Evolutionary conservation across 2,797 vertebrate genomes (phyloP), one percentile per base, ranked within the genome.

Genomic region (Acanthopagrus latus): DNA sequence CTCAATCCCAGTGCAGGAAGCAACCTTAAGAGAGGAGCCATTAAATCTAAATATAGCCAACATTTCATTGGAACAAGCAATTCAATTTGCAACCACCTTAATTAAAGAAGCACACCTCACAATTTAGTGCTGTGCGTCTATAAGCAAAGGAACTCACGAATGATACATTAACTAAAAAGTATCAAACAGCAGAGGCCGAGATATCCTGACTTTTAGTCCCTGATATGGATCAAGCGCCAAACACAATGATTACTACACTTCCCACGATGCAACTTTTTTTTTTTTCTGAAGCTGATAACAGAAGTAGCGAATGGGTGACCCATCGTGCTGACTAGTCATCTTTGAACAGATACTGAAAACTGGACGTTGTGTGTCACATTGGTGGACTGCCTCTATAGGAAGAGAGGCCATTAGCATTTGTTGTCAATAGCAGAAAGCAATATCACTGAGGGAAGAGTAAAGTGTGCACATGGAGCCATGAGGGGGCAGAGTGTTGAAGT

Each of bases 21-120:
- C 38, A 75, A 64, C 55, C 57, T 57, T 68, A 56, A 81, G 9
- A 71, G 38, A 33, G 67, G 56, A 80, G 56, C 58, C 63, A 64
- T 74, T 83, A 44, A 21, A 46, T 54, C 51, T 68, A 78, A 71
- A 76, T 57, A 48, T 57, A 62, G 58, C 51, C 18, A 71, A 59
- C 10, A 12, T 60, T 55, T 71, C 14, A 65, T 8, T 47, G 29
- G n/a, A 74, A 71, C 52, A 51, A 76, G 52, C 10, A 0, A 46
- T n/a, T 72, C 1, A 1, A 64, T 71, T 57, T 12, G 58, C 2
- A 3, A 46, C 47, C 51, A 77, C 23, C 47, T 71, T 12, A 23
- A 56, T 57, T 72, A 71, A 72, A 75, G 20, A 29, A 25, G 16
- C 64, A 48, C 23, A 58, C 14, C 46, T 16, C 18, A 8, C 43